These are phyloP conservation scores for Mactra quadrangularis DNA, from an alignment of 1,140 invertebrate species.

Conservation along the genomic window DNA sequence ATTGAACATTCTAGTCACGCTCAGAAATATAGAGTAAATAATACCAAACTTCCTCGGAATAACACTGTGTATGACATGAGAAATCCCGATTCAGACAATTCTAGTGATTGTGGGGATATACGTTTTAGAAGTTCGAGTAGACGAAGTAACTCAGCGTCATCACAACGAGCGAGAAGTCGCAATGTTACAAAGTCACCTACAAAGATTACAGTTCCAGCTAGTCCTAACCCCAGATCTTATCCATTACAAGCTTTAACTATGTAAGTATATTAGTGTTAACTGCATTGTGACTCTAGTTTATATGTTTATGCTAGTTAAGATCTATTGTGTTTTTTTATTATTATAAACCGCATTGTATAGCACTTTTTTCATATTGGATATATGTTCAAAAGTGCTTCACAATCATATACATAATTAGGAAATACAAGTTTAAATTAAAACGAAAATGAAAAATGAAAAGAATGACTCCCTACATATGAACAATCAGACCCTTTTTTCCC, in stretches of 20 bases:
- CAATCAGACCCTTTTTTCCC: too few species aligned
- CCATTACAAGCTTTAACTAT: constrained; percentile 59
- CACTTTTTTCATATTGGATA: too few species aligned
- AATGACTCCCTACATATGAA: too few species aligned
- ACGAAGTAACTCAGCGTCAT: constrained; percentile 47
- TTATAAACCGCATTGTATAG: too few species aligned
- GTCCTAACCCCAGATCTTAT: constrained; percentile 48
- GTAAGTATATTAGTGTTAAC: constrained; percentile 44
- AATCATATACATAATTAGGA: too few species aligned
- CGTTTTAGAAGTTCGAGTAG: constrained; percentile 22
- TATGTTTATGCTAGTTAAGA: too few species aligned
- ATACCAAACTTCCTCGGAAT: constrained; percentile 29
- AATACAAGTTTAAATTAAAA: too few species aligned
- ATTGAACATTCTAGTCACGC: constrained; percentile 45
- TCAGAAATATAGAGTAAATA: constrained; percentile 37
- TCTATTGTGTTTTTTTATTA: too few species aligned
- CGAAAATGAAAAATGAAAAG: too few species aligned
- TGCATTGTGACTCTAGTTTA: too few species aligned
- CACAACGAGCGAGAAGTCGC: constrained; percentile 7
- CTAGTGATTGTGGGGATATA: constrained; percentile 54
- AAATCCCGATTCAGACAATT: constrained; percentile 43
- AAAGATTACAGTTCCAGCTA: constrained; percentile 52
- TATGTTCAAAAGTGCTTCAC: too few species aligned
- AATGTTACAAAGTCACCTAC: constrained; percentile 38
- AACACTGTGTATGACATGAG: constrained; percentile 32